Evolutionary conservation across 2,113 vertebrate genomes (phyloP).

Genomic region (Micronycteris hirsuta): DNA sequence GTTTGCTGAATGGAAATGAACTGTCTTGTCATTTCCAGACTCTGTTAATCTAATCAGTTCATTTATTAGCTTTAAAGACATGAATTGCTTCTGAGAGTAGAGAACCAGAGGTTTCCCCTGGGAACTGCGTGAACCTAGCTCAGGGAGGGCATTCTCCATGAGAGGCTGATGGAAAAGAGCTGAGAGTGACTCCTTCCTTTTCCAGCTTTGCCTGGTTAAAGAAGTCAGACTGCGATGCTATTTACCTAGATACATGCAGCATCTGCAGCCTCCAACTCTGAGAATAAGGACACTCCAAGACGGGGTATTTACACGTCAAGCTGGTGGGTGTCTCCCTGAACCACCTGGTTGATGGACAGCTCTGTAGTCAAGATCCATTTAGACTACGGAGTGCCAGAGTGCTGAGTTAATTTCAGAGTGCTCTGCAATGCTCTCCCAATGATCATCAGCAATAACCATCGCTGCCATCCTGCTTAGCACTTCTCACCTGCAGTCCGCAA

Average conservation of each 20-base stretch:
- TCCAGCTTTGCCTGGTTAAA: background rate
- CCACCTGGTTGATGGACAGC: background rate
- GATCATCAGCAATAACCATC: background rate
- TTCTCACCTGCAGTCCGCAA: background rate
- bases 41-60: background rate
- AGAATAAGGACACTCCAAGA: background rate
- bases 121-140: background rate
- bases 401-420: background rate
- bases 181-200: background rate
- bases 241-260: background rate
- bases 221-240: background rate
- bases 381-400: background rate
- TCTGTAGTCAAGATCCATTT: background rate
- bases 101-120: background rate
- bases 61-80: background rate
- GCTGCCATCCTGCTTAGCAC: rapidly evolving
- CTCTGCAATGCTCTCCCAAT: background rate
- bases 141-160: background rate
- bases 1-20: background rate
- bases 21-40: background rate
- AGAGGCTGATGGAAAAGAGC: background rate
- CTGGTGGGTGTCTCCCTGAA: background rate
- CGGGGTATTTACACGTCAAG: rapidly evolving
- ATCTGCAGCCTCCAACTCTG: background rate
- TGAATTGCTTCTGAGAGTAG: background rate